phyloP scores from a whole-genome alignment of 1,140 invertebrate species.

The Drosophila kurseongensis region DNA sequence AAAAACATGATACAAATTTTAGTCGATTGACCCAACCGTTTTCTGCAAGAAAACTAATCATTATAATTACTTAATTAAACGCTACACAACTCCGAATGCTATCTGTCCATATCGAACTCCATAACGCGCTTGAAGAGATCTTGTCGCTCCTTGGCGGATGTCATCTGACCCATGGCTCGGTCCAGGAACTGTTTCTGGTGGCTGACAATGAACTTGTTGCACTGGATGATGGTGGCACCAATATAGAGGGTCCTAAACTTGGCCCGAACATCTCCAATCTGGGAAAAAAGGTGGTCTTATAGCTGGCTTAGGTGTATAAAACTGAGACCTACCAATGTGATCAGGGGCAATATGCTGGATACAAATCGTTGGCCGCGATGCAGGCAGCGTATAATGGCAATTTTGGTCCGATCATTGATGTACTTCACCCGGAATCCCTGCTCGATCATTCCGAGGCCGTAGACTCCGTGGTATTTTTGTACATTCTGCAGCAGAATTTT shows the following conservation, averaged over 20 bases:
- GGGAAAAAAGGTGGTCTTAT: conserved; percentile 10
- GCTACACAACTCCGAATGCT: conserved; percentile 15
- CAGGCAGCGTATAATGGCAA: conserved; percentile 89
- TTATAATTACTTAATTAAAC: conserved; percentile 60
- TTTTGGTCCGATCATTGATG: conserved; percentile 90
- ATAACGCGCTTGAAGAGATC: conserved; percentile 86
- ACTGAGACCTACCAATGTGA: conserved; percentile 84
- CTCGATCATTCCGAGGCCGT: conserved; percentile 88
- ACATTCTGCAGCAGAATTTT: conserved; percentile 87
- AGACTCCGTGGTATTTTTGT: conserved; percentile 90
- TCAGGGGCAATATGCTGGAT: conserved; percentile 88
- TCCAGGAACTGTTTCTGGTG: conserved; percentile 86
- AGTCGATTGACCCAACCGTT: conserved; percentile 50
- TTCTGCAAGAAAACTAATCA: conserved; percentile 52
- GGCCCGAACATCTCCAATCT: conserved; percentile 87
- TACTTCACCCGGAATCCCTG: conserved; percentile 91
- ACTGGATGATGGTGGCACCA: conserved; percentile 91
- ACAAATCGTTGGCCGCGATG: conserved; percentile 91
- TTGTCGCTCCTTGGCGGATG: conserved; percentile 85
- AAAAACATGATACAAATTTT: conserved; percentile 42
- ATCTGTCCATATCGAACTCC: conserved; percentile 85
- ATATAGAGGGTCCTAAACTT: conserved; percentile 88
- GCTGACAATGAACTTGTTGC: conserved; percentile 89
- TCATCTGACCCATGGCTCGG: conserved; percentile 67
- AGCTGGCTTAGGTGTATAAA: neutral